phyloP scores from a whole-genome alignment of 2,113 vertebrate species.

The Mesembrinibis cayennensis region DNA sequence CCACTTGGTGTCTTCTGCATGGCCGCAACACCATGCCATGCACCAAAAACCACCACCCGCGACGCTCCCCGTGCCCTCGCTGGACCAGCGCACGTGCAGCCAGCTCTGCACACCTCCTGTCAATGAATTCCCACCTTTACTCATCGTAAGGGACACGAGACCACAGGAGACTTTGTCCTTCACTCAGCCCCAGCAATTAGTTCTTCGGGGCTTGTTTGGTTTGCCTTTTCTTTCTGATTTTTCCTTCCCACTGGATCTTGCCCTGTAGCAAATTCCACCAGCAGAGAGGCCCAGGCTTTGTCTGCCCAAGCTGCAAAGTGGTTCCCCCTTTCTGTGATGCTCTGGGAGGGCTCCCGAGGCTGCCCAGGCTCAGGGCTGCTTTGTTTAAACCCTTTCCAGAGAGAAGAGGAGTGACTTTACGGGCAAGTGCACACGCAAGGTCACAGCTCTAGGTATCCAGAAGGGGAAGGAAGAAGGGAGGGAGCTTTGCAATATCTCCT shows the following conservation, averaged over 20 bases:
- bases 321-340: neutral
- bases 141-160: fast-evolving
- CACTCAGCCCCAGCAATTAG: neutral
- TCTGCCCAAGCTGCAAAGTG: neutral
- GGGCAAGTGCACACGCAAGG: neutral
- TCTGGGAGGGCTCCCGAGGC: neutral
- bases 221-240: neutral
- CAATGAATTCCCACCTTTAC: neutral
- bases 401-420: neutral
- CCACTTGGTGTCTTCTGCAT: too few relatives aligned
- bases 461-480: too few relatives aligned
- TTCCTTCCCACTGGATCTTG: neutral
- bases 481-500: neutral
- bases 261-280: neutral
- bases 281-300: neutral
- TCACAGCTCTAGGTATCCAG: neutral
- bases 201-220: neutral
- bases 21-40: neutral
- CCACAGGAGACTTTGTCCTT: neutral
- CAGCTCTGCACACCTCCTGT: neutral
- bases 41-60: neutral
- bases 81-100: fast-evolving
- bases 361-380: neutral
- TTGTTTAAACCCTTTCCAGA: neutral
- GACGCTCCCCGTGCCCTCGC: fast-evolving